Evolutionary conservation across 2,113 vertebrate genomes (phyloP).

Genomic region (Eulemur rufifrons): DNA sequence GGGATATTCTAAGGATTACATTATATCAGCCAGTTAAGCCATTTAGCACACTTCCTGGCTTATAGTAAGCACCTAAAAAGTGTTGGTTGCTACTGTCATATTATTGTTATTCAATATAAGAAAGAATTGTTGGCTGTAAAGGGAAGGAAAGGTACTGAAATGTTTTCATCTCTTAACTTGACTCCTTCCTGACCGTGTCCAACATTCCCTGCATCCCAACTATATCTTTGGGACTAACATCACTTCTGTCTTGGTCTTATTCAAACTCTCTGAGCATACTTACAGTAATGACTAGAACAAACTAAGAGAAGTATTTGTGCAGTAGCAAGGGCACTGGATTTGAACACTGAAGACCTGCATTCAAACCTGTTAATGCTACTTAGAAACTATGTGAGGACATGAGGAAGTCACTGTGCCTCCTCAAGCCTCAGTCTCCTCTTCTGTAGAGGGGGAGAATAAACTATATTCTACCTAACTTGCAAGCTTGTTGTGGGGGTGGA

Average conservation of each 20-base stretch:
- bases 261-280: not conserved
- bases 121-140: not conserved
- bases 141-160: not conserved
- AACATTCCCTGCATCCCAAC: not conserved
- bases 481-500: fast-evolving
- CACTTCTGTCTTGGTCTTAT: not conserved
- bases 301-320: fast-evolving
- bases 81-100: not conserved
- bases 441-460: not conserved
- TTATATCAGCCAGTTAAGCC: not conserved
- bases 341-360: not conserved
- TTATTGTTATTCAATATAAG: not conserved
- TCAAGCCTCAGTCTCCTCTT: not conserved
- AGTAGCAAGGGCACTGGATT: fast-evolving
- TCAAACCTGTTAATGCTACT: not conserved
- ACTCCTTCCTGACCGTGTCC: not conserved
- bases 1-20: not conserved
- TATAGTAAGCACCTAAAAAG: not conserved
- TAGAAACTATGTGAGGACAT: not conserved
- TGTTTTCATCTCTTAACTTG: not conserved
- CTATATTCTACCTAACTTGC: not conserved
- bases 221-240: fast-evolving
- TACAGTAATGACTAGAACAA: not conserved
- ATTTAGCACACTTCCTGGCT: not conserved
- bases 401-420: not conserved